Evolutionary conservation across 2,113 vertebrate species (phyloP).

Genomic region (Polypterus senegalus): DNA sequence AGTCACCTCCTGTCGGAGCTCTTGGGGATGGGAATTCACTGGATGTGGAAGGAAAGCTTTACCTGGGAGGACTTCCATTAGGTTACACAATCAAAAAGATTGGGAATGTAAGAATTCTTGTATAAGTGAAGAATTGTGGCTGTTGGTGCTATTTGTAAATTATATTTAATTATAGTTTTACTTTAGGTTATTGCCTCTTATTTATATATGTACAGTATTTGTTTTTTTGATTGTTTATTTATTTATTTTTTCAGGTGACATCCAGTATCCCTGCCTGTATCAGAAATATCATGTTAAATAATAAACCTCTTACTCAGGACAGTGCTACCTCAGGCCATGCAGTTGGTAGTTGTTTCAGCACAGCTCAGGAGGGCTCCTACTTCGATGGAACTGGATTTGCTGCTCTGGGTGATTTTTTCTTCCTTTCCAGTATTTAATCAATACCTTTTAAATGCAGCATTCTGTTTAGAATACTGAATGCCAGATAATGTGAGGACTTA

Average conservation of each 20-base stretch:
- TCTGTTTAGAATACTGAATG: no score
- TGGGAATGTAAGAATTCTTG: constrained; percentile 54
- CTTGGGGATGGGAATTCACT: constrained; percentile 64
- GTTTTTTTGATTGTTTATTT: no score
- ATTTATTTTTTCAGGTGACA: constrained; percentile 49
- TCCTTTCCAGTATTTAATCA: no score
- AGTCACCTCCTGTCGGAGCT: constrained; percentile 28
- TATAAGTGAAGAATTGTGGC: background rate
- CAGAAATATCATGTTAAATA: constrained; percentile 53
- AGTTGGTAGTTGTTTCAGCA: constrained; percentile 59
- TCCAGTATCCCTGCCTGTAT: constrained; percentile 74
- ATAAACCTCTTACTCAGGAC: constrained; percentile 41
- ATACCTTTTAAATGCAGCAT: no score
- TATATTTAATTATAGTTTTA: no score
- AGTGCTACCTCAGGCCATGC: constrained; percentile 39
- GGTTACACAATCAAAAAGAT: constrained; percentile 51
- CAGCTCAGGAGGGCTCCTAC: constrained; percentile 66
- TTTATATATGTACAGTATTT: no score
- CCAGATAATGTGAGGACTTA: no score
- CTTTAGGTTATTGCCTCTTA: no score
- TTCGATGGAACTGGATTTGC: constrained; percentile 81
- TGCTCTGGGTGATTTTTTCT: constrained; percentile 51
- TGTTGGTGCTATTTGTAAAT: background rate
- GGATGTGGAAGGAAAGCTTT: constrained; percentile 71
- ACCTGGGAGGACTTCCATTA: constrained; percentile 69